Conservation (phyloP, 2,113 vertebrate species). For the Trochalopteron elliotii region DNA sequence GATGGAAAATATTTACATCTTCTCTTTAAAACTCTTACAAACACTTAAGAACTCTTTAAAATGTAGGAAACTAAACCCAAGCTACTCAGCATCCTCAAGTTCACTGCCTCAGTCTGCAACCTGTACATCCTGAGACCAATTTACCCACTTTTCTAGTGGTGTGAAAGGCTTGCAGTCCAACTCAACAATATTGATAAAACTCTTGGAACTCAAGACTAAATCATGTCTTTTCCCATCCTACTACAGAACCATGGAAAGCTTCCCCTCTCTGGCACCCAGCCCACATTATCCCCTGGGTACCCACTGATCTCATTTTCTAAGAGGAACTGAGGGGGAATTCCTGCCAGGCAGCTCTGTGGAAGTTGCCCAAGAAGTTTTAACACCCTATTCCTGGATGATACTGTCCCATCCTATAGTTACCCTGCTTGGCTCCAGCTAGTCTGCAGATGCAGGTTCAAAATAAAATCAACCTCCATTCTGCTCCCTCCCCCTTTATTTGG, state of each 20-base stretch:
- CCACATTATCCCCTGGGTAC: not conserved
- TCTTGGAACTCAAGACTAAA: not conserved
- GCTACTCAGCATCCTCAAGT: not conserved
- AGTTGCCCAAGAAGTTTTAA: slow-evolving; percentile 37
- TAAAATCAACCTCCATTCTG: not conserved
- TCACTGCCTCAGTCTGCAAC: not conserved
- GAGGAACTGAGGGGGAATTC: not conserved
- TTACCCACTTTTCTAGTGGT: not conserved
- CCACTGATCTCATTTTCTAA: not conserved
- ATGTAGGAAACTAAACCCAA: not conserved
- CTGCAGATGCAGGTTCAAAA: slow-evolving; percentile 28
- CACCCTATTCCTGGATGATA: slow-evolving; percentile 30
- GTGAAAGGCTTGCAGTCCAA: not conserved
- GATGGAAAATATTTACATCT: not conserved
- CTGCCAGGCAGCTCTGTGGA: slow-evolving; percentile 40
- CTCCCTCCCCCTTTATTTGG: not conserved
- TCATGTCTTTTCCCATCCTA: not conserved
- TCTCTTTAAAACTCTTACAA: not conserved
- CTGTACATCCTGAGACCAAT: not conserved
- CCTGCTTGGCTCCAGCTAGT: slow-evolving; percentile 48
- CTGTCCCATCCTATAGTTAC: slow-evolving; percentile 7
- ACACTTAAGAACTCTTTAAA: not conserved
- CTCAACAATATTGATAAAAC: not conserved
- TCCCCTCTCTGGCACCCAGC: not conserved
- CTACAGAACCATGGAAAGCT: not conserved